Evolutionary conservation across 2,113 vertebrate species (phyloP).

Genomic region (Seriola dumerili): DNA sequence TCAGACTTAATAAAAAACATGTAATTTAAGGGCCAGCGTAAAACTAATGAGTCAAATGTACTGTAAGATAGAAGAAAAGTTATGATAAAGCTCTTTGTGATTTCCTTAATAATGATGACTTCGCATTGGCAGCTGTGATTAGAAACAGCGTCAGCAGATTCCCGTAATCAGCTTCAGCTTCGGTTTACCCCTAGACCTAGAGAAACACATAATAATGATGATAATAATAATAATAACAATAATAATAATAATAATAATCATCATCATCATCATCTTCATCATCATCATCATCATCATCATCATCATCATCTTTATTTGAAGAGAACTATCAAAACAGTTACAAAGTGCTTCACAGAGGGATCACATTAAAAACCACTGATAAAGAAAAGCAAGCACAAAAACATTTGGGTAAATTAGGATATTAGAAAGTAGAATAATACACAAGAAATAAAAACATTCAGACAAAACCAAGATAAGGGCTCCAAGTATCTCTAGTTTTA

Average conservation of each 20-base stretch:
- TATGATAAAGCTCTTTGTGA: neutral
- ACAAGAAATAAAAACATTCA: neutral
- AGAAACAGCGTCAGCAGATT: neutral
- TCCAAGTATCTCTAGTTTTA: neutral
- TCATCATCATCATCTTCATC: neutral
- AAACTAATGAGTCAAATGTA: neutral
- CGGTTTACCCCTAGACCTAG: neutral
- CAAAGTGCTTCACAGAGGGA: neutral
- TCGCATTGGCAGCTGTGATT: neutral
- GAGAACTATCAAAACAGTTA: neutral
- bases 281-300: neutral
- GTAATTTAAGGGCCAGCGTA: too few relatives aligned
- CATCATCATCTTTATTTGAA: too few relatives aligned
- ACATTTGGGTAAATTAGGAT: neutral
- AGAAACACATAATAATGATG: neutral
- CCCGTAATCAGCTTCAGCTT: neutral
- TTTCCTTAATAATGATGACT: neutral
- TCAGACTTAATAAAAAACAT: neutral
- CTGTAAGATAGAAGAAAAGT: neutral
- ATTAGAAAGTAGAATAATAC: constrained; percentile 4
- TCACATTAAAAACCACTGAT: neutral
- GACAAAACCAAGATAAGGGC: neutral
- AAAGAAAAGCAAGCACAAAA: neutral
- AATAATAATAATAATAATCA: neutral
- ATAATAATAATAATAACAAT: neutral